Evolutionary conservation across 1,140 invertebrate genomes (phyloP).

Genomic region (Riptortus pedestris): DNA sequence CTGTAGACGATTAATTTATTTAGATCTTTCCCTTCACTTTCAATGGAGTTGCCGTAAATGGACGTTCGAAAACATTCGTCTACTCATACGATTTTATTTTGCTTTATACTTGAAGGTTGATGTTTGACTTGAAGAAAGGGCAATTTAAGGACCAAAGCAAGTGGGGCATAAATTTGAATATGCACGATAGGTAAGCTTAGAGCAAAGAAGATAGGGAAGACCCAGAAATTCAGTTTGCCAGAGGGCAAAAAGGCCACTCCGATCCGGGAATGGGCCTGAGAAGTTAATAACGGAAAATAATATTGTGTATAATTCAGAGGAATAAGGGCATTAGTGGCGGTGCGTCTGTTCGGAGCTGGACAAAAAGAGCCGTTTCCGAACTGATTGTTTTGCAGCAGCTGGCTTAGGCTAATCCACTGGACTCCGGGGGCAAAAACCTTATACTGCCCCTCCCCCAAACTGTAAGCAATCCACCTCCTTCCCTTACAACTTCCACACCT

Average conservation of each 20-base stretch:
- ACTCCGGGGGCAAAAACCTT: neutral
- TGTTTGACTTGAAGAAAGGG: too few species aligned
- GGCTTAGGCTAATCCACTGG: neutral
- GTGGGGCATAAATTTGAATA: too few species aligned
- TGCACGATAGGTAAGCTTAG: too few species aligned
- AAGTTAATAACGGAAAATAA: neutral
- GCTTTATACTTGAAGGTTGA: too few species aligned
- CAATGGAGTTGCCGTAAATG: too few species aligned
- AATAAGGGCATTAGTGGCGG: conserved; percentile 7
- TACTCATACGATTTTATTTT: too few species aligned
- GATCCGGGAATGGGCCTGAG: neutral
- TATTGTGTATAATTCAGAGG: conserved; percentile 12
- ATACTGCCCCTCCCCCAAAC: neutral
- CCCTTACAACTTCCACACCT: neutral
- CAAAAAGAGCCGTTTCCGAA: conserved; percentile 3
- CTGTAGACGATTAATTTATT: too few species aligned
- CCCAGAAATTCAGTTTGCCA: neutral
- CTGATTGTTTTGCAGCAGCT: neutral
- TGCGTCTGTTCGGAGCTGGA: neutral
- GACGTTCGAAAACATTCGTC: too few species aligned
- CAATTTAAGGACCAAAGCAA: too few species aligned
- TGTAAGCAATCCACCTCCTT: neutral
- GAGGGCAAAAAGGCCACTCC: neutral
- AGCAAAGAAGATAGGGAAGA: too few species aligned
- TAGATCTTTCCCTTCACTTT: too few species aligned